Evolutionary conservation across 1,140 invertebrate genomes (phyloP).

Genomic region (Drosophila ficusphila): DNA sequence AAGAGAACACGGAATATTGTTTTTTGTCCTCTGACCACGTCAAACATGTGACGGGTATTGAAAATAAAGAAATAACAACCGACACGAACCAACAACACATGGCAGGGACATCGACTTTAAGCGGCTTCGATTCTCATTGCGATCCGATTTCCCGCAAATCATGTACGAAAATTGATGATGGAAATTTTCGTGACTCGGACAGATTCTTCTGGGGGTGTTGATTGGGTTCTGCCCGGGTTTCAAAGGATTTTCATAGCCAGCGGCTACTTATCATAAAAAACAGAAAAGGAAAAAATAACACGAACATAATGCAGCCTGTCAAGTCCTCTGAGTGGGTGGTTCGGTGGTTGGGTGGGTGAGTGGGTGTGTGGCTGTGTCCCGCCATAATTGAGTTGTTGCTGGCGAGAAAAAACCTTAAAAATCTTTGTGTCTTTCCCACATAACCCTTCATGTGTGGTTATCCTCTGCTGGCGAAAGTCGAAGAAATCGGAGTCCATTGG

Average conservation of each 20-base stretch:
- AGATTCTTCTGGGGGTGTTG: conserved; percentile 53
- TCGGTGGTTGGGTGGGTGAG: conserved; percentile 29
- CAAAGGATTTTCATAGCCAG: conserved; percentile 78
- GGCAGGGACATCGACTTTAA: conserved; percentile 67
- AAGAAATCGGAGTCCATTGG: background rate
- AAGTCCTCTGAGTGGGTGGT: conserved; percentile 63
- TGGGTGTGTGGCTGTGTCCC: conserved; percentile 47
- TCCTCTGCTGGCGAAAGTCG: background rate
- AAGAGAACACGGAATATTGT: conserved; percentile 39
- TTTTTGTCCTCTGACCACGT: conserved; percentile 58
- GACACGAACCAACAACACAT: conserved; percentile 32
- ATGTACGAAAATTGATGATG: conserved; percentile 80
- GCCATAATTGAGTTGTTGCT: conserved; percentile 78
- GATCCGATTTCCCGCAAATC: conserved; percentile 72
- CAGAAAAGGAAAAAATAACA: conserved; percentile 36
- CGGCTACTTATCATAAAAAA: conserved; percentile 82
- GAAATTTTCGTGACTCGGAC: conserved; percentile 65
- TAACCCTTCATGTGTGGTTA: conserved; percentile 32
- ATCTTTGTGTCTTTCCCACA: conserved; percentile 16
- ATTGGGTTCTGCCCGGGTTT: conserved; percentile 55
- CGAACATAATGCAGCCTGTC: conserved; percentile 73
- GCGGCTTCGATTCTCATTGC: conserved; percentile 62
- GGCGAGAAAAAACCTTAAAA: conserved; percentile 53
- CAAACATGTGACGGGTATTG: conserved; percentile 79
- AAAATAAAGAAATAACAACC: conserved; percentile 42